These are phyloP conservation scores for Vireo altiloquus DNA, from an alignment of 2,113 vertebrate species.

Conservation along the genomic window DNA sequence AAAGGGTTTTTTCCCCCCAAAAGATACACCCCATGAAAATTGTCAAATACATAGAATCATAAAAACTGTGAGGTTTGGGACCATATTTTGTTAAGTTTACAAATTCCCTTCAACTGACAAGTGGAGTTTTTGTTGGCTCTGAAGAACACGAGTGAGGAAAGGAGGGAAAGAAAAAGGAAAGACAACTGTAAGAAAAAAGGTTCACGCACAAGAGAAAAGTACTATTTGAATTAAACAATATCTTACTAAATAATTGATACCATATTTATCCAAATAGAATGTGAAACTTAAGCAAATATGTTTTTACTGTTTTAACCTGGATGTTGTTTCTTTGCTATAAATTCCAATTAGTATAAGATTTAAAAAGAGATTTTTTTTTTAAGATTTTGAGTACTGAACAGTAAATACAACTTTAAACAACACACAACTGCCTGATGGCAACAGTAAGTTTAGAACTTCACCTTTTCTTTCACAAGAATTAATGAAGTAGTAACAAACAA, in stretches of 20 bases:
- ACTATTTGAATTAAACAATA: background rate
- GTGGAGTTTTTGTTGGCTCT: background rate
- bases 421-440: background rate
- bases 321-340: background rate
- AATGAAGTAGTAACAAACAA: background rate
- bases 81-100: background rate
- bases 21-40: background rate
- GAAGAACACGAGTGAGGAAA: background rate
- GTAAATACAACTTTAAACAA: background rate
- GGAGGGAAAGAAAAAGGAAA: background rate
- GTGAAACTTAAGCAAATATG: background rate
- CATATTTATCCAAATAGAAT: background rate
- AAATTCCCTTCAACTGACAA: background rate
- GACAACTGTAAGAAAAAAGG: background rate
- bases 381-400: background rate
- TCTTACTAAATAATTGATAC: background rate
- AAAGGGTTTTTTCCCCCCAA: fast-evolving
- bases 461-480: background rate
- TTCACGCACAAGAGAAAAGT: background rate
- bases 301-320: background rate
- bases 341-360: background rate
- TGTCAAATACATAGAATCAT: background rate
- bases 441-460: background rate
- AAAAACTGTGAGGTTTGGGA: background rate
- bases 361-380: background rate